Base-by-base conservation (phyloP, 2,888 invertebrate species). In the Amblyjoppa proteus region DNA sequence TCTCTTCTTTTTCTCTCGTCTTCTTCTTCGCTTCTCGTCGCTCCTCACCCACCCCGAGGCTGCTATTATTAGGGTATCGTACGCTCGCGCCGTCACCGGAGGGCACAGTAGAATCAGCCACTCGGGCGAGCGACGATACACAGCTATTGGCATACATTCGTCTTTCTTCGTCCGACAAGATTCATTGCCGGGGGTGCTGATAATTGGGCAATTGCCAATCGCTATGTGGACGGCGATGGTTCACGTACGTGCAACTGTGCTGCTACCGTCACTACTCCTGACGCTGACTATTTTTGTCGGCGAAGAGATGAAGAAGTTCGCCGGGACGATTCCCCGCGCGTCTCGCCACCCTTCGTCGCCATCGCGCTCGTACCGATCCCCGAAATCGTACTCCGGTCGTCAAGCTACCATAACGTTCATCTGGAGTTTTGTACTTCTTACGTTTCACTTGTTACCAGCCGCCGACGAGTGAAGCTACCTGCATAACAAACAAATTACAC, bases 281-380 rank as follows among this genome's bases (percentile, higher is more conserved):
- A 64, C 41, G 71, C 68, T 83, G 84, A 85, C 87, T 87, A 87
- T 87, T 87, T 87, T 87, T 75, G 87, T 87, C 83, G 71, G 78
- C 61, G 81, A 83, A 83, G 78, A 84, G 81, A 84, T 41, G 73
- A 83, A 83, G 51, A 83, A 78, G 77, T 81, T 85, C 70, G 77
- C 82, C 80, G 85, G 85, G 82, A 76, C 75, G 69, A 61, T 73
- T 75, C 41, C 78, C 41, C 71, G 38, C 31, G 11, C 20, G 20
- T 28, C 82, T 64, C 70, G 64, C 31, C 69, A 51, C 68, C 49
- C 49, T 3, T 7, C 49, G 4, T 49, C 51, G 38, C 41, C 76
- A 34, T 76, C 73, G 20, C 25, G 49, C 16, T 31, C 34, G 69
- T 34, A 41, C 13, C 49, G 34, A 66, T 20, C 64, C 31, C 38